Base-by-base conservation (phyloP, 2,888 invertebrate species). In the Leptopterna dolabrata region DNA sequence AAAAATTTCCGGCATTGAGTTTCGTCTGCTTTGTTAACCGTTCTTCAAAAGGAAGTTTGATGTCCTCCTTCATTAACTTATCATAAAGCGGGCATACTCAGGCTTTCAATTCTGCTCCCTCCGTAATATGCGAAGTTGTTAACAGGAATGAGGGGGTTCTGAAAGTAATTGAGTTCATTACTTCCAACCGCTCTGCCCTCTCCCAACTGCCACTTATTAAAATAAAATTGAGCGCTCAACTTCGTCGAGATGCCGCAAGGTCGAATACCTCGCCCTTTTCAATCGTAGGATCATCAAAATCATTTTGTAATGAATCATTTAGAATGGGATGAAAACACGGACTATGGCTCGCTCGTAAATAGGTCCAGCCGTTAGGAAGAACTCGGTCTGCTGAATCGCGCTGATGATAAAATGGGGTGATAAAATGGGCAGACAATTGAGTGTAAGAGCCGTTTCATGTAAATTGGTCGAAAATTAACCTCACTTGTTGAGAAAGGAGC, bases 381-480 rank as follows among this genome's bases (percentile, higher is more conserved):
- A 9, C 24, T 29, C 13, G 70, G 70, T 70, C 11, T 36, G 13
- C 76, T 36, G 76, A 76, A 76, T 76, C 41, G n/a, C 76, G 76
- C 9, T 76, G 76, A 76, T 76, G 76, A 76, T 30, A 24, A n/a
- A n/a, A n/a, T n/a, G n/a, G n/a, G 1, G 76, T 36, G 76, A 76
- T 76, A 76, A 36, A 76, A 76, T 30, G 36, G 36, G 24, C 76
- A 13, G 24, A 76, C 76, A 76, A 76, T 76, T 3, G 30, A 36
- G 76, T 76, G 76, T 29, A 36, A 76, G 16, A 76, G 14, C 76
- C 76, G 76, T 70, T 70, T 13, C 70, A 30, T 76, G 76, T 29
- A 76, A 76, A 76, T 76, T 76, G 30, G 14, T 76, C 2, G 76
- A 36, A 76, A 76, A 76, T 76, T 76, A 76, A 76, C 76, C 30